phyloP scores from a whole-genome alignment of 2,888 invertebrate species.

The Lordiphosa andalusiaca region DNA sequence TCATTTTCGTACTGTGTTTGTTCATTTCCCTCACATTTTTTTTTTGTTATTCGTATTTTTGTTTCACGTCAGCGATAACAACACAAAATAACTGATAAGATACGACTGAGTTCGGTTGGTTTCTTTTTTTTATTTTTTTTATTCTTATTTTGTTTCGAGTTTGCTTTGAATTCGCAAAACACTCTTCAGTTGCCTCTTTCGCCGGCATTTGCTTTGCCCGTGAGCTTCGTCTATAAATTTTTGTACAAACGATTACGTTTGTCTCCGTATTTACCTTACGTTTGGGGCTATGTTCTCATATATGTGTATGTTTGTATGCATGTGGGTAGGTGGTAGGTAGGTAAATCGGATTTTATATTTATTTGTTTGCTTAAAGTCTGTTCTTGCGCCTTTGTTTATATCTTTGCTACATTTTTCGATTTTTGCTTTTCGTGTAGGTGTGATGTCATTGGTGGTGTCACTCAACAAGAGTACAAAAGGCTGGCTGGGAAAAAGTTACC shows the following conservation, averaged over 20 bases:
- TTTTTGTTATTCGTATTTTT: slow-evolving; percentile 31
- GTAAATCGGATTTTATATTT: slow-evolving; percentile 27
- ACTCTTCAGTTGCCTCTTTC: slow-evolving; percentile 5
- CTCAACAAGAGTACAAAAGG: slow-evolving; percentile 32
- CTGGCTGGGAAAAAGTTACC: no score
- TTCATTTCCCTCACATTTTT: slow-evolving; percentile 5
- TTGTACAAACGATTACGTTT: slow-evolving; percentile 53
- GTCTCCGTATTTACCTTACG: slow-evolving; percentile 11
- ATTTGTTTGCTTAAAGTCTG: slow-evolving; percentile 55
- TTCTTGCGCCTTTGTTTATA: slow-evolving; percentile 28
- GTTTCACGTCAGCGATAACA: slow-evolving; percentile 55
- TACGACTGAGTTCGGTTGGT: slow-evolving; percentile 38
- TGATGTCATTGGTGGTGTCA: slow-evolving; percentile 61
- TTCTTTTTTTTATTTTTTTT: not conserved
- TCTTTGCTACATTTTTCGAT: slow-evolving; percentile 10
- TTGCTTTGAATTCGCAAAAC: slow-evolving; percentile 13
- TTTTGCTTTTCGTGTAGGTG: slow-evolving; percentile 46
- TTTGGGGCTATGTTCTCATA: not conserved
- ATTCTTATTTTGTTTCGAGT: slow-evolving; percentile 10
- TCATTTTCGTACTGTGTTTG: no score
- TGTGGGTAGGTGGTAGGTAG: not conserved
- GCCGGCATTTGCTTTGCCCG: slow-evolving; percentile 25
- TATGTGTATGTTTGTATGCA: slow-evolving; percentile 1
- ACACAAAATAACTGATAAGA: slow-evolving; percentile 62
- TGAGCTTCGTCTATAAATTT: slow-evolving; percentile 49